Base-by-base conservation (phyloP, 2,113 vertebrate genomes). In the Pyrgilauda ruficollis region DNA sequence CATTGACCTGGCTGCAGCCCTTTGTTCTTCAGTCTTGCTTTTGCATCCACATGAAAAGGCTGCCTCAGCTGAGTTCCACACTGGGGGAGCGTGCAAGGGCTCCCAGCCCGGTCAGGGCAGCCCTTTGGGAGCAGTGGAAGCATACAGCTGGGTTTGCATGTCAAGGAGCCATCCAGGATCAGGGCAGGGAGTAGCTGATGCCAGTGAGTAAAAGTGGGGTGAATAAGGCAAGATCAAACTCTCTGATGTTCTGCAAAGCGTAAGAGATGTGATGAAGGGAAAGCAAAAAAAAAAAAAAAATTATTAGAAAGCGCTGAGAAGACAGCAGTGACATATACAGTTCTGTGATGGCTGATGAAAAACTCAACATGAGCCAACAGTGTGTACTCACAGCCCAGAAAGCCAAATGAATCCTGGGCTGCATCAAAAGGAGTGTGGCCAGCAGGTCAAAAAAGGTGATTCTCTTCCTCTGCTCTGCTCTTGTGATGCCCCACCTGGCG, bases 1-100 rank as follows among this genome's bases (percentile, higher is more conserved):
- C 30, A n/a, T 0, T 75, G 23, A 20, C 24, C 10, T 31, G 62
- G n/a, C 46, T 67, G 37, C 27, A 47, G 37, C 11, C 13, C 10
- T 73, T 64, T 8, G 3, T 50, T 47, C 46, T 81, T 68, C 39
- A 30, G 19, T 33, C 53, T 55, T 35, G 23, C 44, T 92, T 81
- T 49, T 8, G 11, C 52, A 72, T 31, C 28, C 43, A 39, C 20
- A 68, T 8, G 33, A 50, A 76, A 37, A 80, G 44, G 17, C 16
- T 50, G 44, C 22, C 33, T 64, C 1, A 10, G 5, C 11, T 8
- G 2, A 21, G 33, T 39, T 39, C 17, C 5, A 2, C 4, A 1
- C 30, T 39, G 23, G 0, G 10, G 2, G 2, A 56, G 11, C 0
- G 0, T 41, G 66, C 19, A 44, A 22, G 35, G 24, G 16, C 20